phyloP scores from a whole-genome alignment of 2,113 vertebrate genomes.

The Gyps fulvus region DNA sequence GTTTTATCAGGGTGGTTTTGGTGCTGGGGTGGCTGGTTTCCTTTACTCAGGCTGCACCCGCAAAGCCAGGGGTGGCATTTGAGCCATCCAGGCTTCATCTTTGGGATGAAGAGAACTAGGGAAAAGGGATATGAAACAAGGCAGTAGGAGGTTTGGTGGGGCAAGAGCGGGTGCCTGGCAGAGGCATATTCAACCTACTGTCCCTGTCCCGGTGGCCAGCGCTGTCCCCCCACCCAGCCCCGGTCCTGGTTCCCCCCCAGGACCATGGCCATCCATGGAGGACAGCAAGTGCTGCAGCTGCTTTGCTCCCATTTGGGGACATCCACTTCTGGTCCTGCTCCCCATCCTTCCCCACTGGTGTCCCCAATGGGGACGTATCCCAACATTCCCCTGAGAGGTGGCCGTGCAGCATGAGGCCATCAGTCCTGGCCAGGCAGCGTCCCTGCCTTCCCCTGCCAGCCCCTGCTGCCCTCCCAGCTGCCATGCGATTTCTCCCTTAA shows the following conservation, averaged over 20 bases:
- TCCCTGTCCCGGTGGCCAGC: background rate
- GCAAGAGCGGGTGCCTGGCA: background rate
- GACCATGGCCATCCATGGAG: background rate
- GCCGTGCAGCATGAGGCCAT: background rate
- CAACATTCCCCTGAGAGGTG: background rate
- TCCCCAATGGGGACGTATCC: accelerated
- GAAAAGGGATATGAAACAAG: background rate
- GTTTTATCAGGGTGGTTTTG: background rate
- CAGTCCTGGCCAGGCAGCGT: background rate
- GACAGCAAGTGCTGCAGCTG: background rate
- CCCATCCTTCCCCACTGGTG: background rate
- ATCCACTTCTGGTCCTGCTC: background rate
- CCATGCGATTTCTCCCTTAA: accelerated
- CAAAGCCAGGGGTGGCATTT: background rate
- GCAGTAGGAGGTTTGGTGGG: background rate
- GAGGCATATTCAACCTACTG: background rate
- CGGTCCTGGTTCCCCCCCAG: background rate
- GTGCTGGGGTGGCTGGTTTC: background rate
- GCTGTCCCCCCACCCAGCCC: background rate
- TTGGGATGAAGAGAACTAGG: background rate
- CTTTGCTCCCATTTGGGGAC: background rate
- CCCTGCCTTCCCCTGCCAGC: background rate
- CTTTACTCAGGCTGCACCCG: background rate
- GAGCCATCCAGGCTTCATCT: background rate
- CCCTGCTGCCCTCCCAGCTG: too few species aligned